Percentiles rank a stretch among this genome's conserved stretches.
Evolutionary conservation across 1,140 invertebrate species (phyloP).

Genomic region (Danaus melanippus): DNA sequence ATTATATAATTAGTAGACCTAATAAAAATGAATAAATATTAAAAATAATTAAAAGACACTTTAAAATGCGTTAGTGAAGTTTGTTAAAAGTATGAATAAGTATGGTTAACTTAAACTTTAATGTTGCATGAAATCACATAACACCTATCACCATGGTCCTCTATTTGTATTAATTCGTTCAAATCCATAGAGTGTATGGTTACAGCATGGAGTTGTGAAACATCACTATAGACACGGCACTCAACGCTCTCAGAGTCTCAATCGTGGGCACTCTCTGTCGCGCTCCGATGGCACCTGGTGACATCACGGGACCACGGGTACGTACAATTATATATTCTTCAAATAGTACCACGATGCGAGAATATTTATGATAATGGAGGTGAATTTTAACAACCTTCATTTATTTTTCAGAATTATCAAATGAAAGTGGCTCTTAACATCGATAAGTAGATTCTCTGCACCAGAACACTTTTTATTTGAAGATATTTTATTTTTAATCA

Average conservation of each 20-base stretch:
- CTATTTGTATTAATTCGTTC: background rate
- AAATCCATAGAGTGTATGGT: slow-evolving; percentile 22
- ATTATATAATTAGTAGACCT: background rate
- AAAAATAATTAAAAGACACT: too few species aligned
- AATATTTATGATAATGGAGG: background rate
- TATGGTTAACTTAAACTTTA: too few species aligned
- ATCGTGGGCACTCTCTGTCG: slow-evolving; percentile 77
- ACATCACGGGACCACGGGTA: slow-evolving; percentile 80
- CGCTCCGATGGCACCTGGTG: slow-evolving; percentile 81
- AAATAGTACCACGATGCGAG: background rate
- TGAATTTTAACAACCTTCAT: too few species aligned
- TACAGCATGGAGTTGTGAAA: slow-evolving; percentile 72
- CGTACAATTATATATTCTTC: slow-evolving; percentile 2
- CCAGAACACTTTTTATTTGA: too few species aligned
- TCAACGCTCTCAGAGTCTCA: slow-evolving; percentile 77
- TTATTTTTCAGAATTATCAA: too few species aligned
- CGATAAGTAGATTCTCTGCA: too few species aligned
- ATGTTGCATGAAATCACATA: too few species aligned
- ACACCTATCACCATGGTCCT: too few species aligned
- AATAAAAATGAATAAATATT: slow-evolving; percentile 5
- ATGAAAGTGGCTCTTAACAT: too few species aligned
- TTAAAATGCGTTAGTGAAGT: background rate
- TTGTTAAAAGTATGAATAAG: slow-evolving; percentile 11
- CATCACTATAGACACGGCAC: slow-evolving; percentile 74
- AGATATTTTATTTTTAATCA: too few species aligned